Conservation (phyloP, 2,113 vertebrate species). For the Cepphus grylle region DNA sequence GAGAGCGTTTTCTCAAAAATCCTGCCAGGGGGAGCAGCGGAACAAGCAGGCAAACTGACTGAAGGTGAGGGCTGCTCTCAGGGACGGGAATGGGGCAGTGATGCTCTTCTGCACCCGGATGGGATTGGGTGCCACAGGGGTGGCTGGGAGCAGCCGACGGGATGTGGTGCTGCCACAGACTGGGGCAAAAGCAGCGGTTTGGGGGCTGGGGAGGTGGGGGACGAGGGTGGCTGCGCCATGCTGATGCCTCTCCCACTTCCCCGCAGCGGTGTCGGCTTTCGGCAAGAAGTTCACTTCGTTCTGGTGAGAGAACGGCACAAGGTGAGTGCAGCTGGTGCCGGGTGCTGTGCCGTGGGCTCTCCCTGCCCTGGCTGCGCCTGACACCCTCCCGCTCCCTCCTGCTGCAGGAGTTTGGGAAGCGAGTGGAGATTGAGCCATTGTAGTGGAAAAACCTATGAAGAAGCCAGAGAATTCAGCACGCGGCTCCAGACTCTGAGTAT, state of each 20-base stretch:
- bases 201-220: rapidly evolving
- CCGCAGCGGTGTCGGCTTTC: constrained; percentile 87
- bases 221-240: rapidly evolving
- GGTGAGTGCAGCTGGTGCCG: constrained; percentile 68
- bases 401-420: constrained; percentile 67
- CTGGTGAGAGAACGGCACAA: constrained; percentile 84
- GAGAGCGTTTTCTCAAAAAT: constrained; percentile 95
- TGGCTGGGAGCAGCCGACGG: neutral
- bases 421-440: constrained; percentile 71
- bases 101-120: rapidly evolving
- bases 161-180: neutral
- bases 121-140: rapidly evolving
- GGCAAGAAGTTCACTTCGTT: constrained; percentile 99
- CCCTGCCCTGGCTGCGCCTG: rapidly evolving
- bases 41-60: constrained; percentile 97
- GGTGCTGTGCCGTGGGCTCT: rapidly evolving
- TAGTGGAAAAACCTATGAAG: constrained; percentile 93
- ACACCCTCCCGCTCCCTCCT: neutral
- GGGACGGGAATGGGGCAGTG: rapidly evolving
- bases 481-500: constrained; percentile 79
- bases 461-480: constrained; percentile 75
- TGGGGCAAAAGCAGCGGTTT: neutral
- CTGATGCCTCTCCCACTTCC: neutral
- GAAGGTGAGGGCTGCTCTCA: constrained; percentile 78
- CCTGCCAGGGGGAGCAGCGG: constrained; percentile 91